A percentile compares a stretch with the other conserved stretches of the same genome.
phyloP scores from a whole-genome alignment of 2,797 vertebrate genomes.

The Tokudaia tokunoshimensis region DNA sequence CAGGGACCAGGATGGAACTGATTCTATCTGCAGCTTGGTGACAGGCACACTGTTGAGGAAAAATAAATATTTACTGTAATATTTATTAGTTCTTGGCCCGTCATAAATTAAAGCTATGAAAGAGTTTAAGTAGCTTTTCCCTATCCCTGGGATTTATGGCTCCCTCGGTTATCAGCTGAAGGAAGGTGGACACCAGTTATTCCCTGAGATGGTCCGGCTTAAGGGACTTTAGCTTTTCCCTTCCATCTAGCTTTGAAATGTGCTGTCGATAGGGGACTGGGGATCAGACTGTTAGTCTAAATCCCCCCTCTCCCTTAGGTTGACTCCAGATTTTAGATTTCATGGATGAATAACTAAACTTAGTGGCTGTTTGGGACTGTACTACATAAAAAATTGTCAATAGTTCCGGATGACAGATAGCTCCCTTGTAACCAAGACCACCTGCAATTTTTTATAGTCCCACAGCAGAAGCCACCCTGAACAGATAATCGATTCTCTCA shows the following conservation, averaged over 20 bases:
- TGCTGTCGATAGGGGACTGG: background rate
- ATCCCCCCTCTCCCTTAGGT: conserved; percentile 58
- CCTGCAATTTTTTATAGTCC: conserved; percentile 81
- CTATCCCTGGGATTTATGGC: background rate
- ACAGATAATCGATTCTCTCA: conserved; percentile 80
- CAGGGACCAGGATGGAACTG: conserved; percentile 45
- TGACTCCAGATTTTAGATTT: conserved; percentile 77
- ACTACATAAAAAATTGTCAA: conserved; percentile 79
- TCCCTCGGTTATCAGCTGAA: background rate
- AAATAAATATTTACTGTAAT: conserved; percentile 69
- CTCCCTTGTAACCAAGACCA: conserved; percentile 78
- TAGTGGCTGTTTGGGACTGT: conserved; percentile 71
- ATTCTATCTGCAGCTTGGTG: conserved; percentile 61
- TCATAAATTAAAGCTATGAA: conserved; percentile 58
- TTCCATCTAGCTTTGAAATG: conserved; percentile 47
- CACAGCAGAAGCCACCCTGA: conserved; percentile 78
- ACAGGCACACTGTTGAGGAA: conserved; percentile 47
- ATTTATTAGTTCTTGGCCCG: conserved; percentile 53
- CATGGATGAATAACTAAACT: conserved; percentile 79
- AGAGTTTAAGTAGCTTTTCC: conserved; percentile 62
- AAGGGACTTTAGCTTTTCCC: background rate
- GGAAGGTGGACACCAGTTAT: background rate
- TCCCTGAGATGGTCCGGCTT: background rate
- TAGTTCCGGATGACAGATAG: conserved; percentile 83
- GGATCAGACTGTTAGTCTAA: conserved; percentile 44